Conservation (phyloP, 2,888 invertebrate genomes). For the Bombylius discolor region DNA sequence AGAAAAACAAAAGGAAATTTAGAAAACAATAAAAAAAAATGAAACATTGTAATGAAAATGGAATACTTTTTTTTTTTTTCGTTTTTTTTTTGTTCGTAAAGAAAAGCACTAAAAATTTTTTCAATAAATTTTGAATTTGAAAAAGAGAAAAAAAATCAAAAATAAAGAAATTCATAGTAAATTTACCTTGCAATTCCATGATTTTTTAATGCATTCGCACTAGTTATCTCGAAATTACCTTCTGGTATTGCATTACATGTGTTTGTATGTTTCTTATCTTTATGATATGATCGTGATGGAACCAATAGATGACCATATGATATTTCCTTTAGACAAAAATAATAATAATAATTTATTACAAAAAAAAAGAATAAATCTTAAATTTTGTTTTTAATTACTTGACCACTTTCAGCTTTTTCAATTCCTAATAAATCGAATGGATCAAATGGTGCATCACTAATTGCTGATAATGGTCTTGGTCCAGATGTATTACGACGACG, state of each 20-base stretch:
- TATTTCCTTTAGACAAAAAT: constrained; percentile 48
- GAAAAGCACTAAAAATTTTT: too few species aligned
- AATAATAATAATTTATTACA: neutral
- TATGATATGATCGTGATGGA: constrained; percentile 48
- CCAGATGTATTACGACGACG: constrained; percentile 71
- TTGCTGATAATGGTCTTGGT: constrained; percentile 68
- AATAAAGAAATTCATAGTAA: neutral
- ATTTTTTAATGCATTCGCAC: constrained; percentile 39
- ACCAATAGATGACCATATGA: constrained; percentile 77
- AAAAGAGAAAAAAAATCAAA: too few species aligned
- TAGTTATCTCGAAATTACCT: constrained; percentile 34
- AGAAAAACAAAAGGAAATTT: too few species aligned
- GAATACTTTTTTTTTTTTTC: too few species aligned
- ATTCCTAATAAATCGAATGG: constrained; percentile 76
- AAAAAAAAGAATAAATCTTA: neutral
- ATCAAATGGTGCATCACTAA: constrained; percentile 67
- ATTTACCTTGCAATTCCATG: constrained; percentile 44
- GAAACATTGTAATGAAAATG: too few species aligned
- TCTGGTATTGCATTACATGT: constrained; percentile 22
- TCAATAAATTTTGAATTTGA: too few species aligned
- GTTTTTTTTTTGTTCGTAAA: too few species aligned
- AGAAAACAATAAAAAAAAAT: too few species aligned
- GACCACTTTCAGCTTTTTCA: constrained; percentile 68
- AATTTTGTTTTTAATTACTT: constrained; percentile 44
- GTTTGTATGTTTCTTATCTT: constrained; percentile 35